phyloP scores from a whole-genome alignment of 1,140 invertebrate genomes.

The Yoshiicerus persimilis region DNA sequence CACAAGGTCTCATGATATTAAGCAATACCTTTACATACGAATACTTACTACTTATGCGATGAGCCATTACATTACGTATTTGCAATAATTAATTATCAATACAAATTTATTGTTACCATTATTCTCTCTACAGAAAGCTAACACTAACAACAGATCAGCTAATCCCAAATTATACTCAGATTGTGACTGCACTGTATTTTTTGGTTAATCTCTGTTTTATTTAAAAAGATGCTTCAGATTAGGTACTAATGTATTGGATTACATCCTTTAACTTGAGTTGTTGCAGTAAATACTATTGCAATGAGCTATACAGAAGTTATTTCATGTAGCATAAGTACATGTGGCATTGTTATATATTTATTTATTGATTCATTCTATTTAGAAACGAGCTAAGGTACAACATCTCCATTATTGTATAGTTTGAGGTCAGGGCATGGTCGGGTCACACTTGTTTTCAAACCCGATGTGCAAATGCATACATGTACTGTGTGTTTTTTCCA shows the following conservation, averaged over 20 bases:
- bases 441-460: constrained; percentile 3
- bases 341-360: background rate
- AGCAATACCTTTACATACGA: background rate
- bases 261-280: background rate
- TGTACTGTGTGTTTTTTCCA: background rate
- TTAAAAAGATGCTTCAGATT: background rate
- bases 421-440: background rate
- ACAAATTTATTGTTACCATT: no score
- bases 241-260: background rate
- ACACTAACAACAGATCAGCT: no score
- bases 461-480: background rate
- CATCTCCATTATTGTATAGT: background rate
- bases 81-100: no score
- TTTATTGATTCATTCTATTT: background rate
- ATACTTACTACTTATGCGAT: no score
- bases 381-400: background rate
- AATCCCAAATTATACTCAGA: no score
- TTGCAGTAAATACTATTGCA: background rate
- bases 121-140: no score
- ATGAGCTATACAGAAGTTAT: background rate
- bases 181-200: no score
- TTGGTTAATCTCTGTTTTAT: background rate
- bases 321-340: background rate
- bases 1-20: background rate
- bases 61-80: no score